Percentiles rank a stretch among this genome's conserved stretches.
phyloP scores from a whole-genome alignment of 2,888 invertebrate species.

The Drosophila parthenogenetica region DNA sequence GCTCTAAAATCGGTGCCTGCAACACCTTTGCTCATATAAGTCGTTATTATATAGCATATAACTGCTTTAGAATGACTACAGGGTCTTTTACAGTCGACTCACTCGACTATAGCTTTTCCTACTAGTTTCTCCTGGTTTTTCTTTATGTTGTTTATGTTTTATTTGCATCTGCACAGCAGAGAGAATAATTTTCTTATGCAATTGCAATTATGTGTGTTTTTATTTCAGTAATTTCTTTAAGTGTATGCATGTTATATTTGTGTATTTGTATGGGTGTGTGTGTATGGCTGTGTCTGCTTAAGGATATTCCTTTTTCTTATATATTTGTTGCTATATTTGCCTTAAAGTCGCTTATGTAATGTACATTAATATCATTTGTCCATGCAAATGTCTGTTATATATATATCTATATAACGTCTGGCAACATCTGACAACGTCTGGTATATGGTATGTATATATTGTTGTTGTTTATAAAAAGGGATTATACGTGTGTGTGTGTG shows the following conservation, averaged over 20 bases:
- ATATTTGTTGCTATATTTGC: not conserved
- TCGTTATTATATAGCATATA: too few species aligned
- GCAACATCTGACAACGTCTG: constrained; percentile 5
- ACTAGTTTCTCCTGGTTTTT: constrained; percentile 13
- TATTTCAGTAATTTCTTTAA: constrained; percentile 21
- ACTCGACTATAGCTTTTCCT: not conserved
- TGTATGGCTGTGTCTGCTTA: constrained; percentile 18
- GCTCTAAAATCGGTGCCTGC: too few species aligned
- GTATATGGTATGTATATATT: constrained; percentile 31
- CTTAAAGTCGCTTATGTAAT: constrained; percentile 47
- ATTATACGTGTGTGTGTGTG: constrained; percentile 26
- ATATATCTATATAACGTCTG: constrained; percentile 46
- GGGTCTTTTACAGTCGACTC: too few species aligned
- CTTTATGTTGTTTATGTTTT: constrained; percentile 41
- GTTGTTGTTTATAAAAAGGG: constrained; percentile 46
- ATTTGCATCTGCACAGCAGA: constrained; percentile 84
- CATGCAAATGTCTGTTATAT: constrained; percentile 64
- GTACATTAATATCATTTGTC: constrained; percentile 54
- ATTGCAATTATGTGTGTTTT: constrained; percentile 30
- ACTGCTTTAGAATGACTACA: too few species aligned
- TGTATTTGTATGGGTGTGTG: not conserved
- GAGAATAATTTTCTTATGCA: constrained; percentile 61
- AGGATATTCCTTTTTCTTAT: constrained; percentile 4
- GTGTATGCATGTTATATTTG: constrained; percentile 9
- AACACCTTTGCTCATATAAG: too few species aligned